Percentiles rank a stretch among this genome's conserved stretches.
phyloP scores from a whole-genome alignment of 1,140 invertebrate genomes.

The Pachypeltis micranthus region DNA sequence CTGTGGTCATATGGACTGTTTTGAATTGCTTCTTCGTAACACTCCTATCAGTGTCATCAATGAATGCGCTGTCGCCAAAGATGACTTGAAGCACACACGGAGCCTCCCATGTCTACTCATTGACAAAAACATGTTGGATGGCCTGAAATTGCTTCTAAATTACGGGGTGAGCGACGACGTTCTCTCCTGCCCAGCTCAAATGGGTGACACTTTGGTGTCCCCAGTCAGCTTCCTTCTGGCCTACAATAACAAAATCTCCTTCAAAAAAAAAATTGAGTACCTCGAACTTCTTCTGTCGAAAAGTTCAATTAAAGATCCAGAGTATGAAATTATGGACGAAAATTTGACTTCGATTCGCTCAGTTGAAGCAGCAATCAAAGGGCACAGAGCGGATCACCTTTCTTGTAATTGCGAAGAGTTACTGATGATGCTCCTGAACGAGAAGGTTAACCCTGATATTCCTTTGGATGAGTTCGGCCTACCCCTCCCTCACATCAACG shows the following conservation, averaged over 20 bases:
- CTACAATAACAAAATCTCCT: neutral
- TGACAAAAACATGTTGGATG: constrained; percentile 14
- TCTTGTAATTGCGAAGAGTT: constrained; percentile 11
- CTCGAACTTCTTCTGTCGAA: constrained; percentile 12
- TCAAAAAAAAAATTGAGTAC: constrained; percentile 14
- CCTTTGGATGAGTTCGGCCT: neutral
- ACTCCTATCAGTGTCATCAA: constrained; percentile 13
- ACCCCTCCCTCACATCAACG: neutral
- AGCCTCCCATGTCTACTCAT: constrained; percentile 12
- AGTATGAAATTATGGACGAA: neutral
- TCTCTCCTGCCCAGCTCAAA: constrained; percentile 10
- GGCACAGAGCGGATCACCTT: neutral
- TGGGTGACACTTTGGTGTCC: constrained; percentile 11
- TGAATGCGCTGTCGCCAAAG: neutral
- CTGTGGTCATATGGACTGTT: constrained; percentile 1
- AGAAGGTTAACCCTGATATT: neutral
- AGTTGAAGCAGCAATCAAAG: constrained; percentile 1
- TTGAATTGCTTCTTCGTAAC: constrained; percentile 12
- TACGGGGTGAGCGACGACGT: constrained; percentile 9
- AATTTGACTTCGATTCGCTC: neutral
- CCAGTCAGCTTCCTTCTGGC: constrained; percentile 13
- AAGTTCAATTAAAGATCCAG: constrained; percentile 6
- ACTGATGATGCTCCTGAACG: constrained; percentile 1
- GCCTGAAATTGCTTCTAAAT: constrained; percentile 3
- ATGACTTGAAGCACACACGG: neutral